Evolutionary conservation across 2,113 vertebrate species (phyloP).

Genomic region (Haemorhous mexicanus): DNA sequence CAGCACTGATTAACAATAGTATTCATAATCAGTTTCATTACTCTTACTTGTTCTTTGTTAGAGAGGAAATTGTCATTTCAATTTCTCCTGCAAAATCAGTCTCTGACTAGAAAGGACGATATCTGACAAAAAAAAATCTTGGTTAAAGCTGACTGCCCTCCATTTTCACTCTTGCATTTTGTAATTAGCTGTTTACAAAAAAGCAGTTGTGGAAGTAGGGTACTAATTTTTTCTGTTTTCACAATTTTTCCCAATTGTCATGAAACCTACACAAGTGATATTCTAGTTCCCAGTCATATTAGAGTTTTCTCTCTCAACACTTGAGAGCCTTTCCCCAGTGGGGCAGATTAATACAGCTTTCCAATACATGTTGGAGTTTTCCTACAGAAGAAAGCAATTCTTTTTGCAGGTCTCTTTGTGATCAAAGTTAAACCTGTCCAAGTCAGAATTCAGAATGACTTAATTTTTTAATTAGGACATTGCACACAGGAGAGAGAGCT

Average conservation of each 20-base stretch:
- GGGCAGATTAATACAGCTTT: conserved; percentile 15
- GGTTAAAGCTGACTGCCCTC: not conserved
- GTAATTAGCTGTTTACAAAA: not conserved
- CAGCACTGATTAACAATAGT: not conserved
- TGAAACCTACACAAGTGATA: not conserved
- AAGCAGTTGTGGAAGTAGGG: not conserved
- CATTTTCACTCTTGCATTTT: not conserved
- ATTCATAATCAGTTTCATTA: not conserved
- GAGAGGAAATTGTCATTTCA: not conserved
- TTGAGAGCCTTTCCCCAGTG: not conserved
- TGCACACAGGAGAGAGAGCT: not conserved
- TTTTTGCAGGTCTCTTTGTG: not conserved
- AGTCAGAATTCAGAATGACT: not conserved
- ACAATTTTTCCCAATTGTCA: not conserved
- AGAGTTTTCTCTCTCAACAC: not conserved
- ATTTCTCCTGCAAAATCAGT: not conserved
- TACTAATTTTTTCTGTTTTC: not conserved
- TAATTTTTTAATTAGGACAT: conserved; percentile 43
- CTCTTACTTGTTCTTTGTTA: not conserved
- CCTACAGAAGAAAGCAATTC: conserved; percentile 13
- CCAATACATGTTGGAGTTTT: conserved; percentile 26
- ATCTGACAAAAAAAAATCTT: not conserved
- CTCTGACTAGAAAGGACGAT: not conserved
- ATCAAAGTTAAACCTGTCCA: not conserved
- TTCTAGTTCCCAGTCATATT: not conserved